Evolutionary conservation across 2,888 invertebrate species (phyloP), one percentile per base, ranked within the genome.

Genomic region (Neoscelio sp.): DNA sequence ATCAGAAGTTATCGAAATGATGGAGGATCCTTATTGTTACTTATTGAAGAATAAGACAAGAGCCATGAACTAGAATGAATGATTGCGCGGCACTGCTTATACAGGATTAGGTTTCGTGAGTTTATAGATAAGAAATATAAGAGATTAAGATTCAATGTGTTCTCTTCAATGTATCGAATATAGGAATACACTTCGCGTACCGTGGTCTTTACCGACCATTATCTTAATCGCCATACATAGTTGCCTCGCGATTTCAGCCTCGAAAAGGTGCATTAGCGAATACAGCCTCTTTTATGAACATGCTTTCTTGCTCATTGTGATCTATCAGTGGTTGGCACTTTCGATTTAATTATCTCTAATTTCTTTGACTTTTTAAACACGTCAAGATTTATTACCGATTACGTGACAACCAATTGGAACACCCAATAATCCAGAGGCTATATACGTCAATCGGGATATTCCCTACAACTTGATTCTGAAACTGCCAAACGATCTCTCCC

Each of bases 111-210:
- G 56, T 64, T 77, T 76, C 23, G 73, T 78, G 80, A 82, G 80
- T 78, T 64, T 74, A 73, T 62, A 52, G 50, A 68, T 83, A 82
- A 83, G 80, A 78, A 81, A 80, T 70, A 80, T 82, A 81, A 84
- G 56, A 44, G 62, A 80, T 77, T 81, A 81, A 81, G 60, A 81
- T 80, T 82, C 82, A 74, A 82, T 82, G 84, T 84, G 84, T 84
- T 84, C 82, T 84, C 71, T 60, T 60, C 13, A 50, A 58, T 56
- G 58, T 58, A 28, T 54, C 40, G 58, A 70, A 42, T 5, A 40
- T 20, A 60, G 26, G 38, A 46, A 15, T 50, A 33, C 46, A 38
- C 30, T 42, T 46, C 48, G 42, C n/a, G 26, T 50, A 50, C 17
- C n/a, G n/a, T n/a, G n/a, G n/a, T n/a, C n/a, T n/a, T n/a, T n/a